Conservation (phyloP, 2,888 invertebrate genomes). For the Alloplasta piceator region DNA sequence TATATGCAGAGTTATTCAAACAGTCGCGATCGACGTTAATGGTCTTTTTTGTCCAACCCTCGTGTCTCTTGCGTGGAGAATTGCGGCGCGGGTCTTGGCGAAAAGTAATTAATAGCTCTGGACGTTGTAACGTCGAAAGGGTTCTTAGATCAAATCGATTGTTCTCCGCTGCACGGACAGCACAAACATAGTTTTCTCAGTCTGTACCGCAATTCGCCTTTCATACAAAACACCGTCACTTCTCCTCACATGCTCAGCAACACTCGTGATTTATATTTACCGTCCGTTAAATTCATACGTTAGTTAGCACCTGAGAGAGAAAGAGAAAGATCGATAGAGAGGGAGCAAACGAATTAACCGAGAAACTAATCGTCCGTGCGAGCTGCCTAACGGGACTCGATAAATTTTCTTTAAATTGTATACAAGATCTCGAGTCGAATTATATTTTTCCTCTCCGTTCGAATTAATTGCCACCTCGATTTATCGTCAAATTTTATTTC, state of each 20-base stretch:
- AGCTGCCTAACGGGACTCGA: conserved; percentile 3
- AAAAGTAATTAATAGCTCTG: conserved; percentile 52
- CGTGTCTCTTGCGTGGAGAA: too few species aligned
- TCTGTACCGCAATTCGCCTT: conserved; percentile 11
- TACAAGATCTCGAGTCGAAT: background rate
- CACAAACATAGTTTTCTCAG: background rate
- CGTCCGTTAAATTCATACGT: conserved; percentile 28
- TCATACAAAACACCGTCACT: conserved; percentile 10
- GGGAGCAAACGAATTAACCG: conserved; percentile 32
- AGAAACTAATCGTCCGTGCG: conserved; percentile 23
- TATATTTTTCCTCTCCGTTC: too few species aligned
- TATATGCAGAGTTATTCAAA: too few species aligned
- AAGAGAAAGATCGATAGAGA: background rate
- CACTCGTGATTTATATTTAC: conserved; percentile 43
- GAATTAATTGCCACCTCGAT: too few species aligned
- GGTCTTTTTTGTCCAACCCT: background rate
- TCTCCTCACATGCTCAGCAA: conserved; percentile 9
- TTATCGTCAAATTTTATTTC: too few species aligned
- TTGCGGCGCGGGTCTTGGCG: background rate
- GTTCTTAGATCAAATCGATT: conserved; percentile 46
- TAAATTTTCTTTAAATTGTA: conserved; percentile 10
- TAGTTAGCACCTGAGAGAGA: conserved; percentile 17
- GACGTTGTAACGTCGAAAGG: conserved; percentile 21
- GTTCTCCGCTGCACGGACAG: conserved; percentile 13
- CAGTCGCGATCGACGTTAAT: background rate